These are phyloP conservation scores for Petrophora chlorosata DNA, from an alignment of 2,888 invertebrate species.

Conservation along the genomic window DNA sequence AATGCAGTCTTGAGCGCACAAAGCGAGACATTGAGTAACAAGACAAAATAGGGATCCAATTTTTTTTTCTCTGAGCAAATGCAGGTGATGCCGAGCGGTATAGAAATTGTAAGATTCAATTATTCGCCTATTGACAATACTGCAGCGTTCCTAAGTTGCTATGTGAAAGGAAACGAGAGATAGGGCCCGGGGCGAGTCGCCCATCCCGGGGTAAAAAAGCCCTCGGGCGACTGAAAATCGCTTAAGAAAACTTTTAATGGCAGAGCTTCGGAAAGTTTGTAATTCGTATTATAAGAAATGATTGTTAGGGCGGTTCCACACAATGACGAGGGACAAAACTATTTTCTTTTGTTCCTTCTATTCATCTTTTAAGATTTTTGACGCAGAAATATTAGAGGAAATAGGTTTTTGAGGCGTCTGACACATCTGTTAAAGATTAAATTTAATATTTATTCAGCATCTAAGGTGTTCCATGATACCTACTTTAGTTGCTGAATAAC, in stretches of 20 bases:
- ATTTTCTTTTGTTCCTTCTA: constrained; percentile 1
- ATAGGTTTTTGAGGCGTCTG: not conserved
- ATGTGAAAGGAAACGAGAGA: constrained; percentile 32
- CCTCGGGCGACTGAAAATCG: constrained; percentile 29
- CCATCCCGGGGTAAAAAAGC: constrained; percentile 9
- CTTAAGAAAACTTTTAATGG: constrained; percentile 39
- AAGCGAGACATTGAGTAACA: constrained; percentile 78
- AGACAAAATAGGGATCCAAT: constrained; percentile 70
- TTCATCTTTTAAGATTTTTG: not conserved
- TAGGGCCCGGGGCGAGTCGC: constrained; percentile 28
- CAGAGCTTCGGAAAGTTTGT: constrained; percentile 31
- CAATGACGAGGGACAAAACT: constrained; percentile 16
- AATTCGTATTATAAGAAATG: constrained; percentile 33
- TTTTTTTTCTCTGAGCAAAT: constrained; percentile 58
- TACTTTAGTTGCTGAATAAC: no score
- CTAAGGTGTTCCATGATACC: no score
- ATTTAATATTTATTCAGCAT: no score
- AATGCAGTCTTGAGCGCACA: constrained; percentile 61
- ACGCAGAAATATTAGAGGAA: not conserved
- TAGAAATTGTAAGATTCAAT: constrained; percentile 76
- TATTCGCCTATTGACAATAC: constrained; percentile 71
- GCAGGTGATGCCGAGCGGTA: constrained; percentile 73
- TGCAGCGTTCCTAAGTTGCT: constrained; percentile 66
- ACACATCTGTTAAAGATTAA: not conserved
- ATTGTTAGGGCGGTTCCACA: constrained; percentile 29